These are phyloP conservation scores for Rattus rattus DNA, from an alignment of 2,113 vertebrate species.

Conservation along the genomic window DNA sequence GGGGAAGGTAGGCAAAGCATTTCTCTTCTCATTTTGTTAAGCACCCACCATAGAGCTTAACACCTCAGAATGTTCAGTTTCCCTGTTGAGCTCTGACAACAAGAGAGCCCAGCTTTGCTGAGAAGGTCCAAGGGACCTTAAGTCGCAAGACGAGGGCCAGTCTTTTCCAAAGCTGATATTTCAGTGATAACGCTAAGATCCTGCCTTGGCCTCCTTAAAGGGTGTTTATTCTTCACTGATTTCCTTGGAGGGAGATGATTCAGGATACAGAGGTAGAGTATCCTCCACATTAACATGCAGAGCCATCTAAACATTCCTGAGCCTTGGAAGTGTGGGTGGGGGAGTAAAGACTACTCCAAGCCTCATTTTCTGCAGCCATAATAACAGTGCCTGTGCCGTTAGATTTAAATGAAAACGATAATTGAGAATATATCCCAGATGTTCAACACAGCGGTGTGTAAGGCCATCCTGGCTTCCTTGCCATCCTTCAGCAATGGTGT, in stretches of 20 bases:
- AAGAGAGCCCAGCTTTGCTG: neutral
- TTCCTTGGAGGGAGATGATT: neutral
- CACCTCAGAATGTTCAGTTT: no score
- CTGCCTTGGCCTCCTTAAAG: neutral
- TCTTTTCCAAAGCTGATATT: neutral
- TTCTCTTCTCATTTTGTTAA: neutral
- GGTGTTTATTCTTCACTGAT: neutral
- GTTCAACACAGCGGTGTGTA: accelerated
- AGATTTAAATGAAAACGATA: neutral
- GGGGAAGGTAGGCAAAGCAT: no score
- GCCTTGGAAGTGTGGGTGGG: no score
- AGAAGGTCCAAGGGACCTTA: neutral
- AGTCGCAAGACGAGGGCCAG: neutral
- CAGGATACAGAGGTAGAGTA: neutral
- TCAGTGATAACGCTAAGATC: no score
- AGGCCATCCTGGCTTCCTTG: no score
- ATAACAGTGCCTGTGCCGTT: neutral
- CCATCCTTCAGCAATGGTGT: no score
- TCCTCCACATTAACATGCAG: accelerated
- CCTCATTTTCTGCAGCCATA: neutral
- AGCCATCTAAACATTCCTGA: accelerated
- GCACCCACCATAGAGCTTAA: neutral
- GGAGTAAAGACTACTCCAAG: neutral
- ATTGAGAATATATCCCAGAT: no score
- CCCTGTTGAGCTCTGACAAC: neutral